Evolutionary conservation across 2,888 invertebrate species (phyloP), one percentile per base, ranked within the genome.

Genomic region (Hirtodrosophila duncani): DNA sequence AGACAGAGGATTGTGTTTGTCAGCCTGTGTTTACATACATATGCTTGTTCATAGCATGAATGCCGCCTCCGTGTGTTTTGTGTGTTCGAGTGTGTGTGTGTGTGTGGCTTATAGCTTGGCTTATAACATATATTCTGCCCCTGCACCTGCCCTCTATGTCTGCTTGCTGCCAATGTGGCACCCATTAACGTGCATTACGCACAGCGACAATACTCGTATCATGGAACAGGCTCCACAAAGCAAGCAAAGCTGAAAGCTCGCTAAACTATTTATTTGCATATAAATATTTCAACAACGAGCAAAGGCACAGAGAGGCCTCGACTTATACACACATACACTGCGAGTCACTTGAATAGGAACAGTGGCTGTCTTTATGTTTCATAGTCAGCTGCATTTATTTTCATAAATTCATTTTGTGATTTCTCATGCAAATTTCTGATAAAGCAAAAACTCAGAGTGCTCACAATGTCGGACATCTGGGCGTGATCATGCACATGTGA

Each of bases 201-300:
- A 44, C 50, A 69, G 63, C 74, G 78, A 63, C 70, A 71, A 53
- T 57, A 27, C 16, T n/a, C n/a, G n/a, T n/a, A n/a, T n/a, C n/a
- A n/a, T n/a, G n/a, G n/a, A n/a, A n/a, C 8, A 16, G 23, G 13
- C n/a, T n/a, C n/a, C 29, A 16, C 2, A 38, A 17, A 37, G 33
- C 30, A 57, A 52, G 46, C 58, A 51, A 52, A 64, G 77, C 67
- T 60, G 72, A 79, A 62, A 79, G 77, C 68, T 43, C 52, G 60
- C 57, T 72, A 65, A 80, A 80, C 74, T 75, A 80, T 80, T 80
- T 75, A 75, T 75, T 75, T 74, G 72, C 74, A 74, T 74, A 74
- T 77, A 74, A 80, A 74, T 80, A 74, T 79, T 79, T 78, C 67
- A 72, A 59, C 61, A 53, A 30, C 18, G 10, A 33, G 48, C 43